Conservation (phyloP, 2,113 vertebrate genomes). For the Hippolais icterina region DNA sequence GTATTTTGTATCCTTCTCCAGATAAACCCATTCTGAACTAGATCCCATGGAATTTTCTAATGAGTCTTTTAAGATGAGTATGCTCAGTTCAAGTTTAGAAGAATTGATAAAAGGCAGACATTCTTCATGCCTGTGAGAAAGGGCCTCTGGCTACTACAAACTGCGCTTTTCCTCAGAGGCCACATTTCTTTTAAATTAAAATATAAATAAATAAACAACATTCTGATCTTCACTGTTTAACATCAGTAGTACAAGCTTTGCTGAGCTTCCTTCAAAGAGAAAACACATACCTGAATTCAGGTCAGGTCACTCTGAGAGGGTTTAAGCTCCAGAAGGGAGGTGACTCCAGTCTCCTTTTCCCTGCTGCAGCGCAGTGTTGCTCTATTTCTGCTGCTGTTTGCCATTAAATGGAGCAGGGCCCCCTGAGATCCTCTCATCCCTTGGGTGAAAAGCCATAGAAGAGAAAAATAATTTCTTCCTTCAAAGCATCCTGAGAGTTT, state of each 20-base stretch:
- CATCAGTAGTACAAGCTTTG: not conserved
- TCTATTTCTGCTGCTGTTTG: not conserved
- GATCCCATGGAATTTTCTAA: not conserved
- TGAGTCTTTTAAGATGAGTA: not conserved
- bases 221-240: not conserved
- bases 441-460: not conserved
- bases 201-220: not conserved
- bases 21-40: not conserved
- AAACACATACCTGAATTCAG: not conserved
- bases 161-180: not conserved
- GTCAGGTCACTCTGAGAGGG: not conserved
- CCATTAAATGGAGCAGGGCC: not conserved
- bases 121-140: not conserved
- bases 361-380: rapidly evolving
- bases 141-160: not conserved
- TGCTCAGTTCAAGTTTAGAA: not conserved
- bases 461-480: not conserved
- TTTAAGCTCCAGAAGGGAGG: not conserved
- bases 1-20: not conserved
- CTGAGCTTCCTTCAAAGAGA: not conserved
- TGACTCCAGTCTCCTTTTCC: not conserved
- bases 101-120: not conserved
- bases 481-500: not conserved
- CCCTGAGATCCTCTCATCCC: not conserved
- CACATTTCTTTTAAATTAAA: not conserved